Conservation (phyloP, 2,113 vertebrate species). For the Tyto alba region DNA sequence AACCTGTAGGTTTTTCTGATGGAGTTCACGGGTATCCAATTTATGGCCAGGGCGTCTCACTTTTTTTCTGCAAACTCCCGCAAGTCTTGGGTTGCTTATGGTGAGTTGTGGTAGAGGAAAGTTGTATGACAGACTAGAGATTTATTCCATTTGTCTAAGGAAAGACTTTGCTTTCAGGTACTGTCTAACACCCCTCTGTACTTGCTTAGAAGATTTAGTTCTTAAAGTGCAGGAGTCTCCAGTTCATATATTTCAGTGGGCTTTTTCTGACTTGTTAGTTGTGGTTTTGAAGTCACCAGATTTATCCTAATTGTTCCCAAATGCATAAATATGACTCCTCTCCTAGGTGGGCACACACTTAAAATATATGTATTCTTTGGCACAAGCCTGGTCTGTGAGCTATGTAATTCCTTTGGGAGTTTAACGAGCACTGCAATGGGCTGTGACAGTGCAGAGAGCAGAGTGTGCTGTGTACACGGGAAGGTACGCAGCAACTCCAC, state of each 20-base stretch:
- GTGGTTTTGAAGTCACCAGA: not conserved
- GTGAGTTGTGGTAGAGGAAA: not conserved
- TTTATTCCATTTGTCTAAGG: not conserved
- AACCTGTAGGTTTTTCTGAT: not conserved
- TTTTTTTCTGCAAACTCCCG: too few relatives aligned
- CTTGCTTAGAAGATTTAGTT: not conserved
- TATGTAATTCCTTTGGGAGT: not conserved
- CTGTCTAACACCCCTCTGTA: accelerated
- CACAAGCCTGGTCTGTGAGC: not conserved
- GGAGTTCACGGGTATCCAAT: accelerated
- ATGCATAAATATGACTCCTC: accelerated
- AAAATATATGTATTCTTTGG: accelerated
- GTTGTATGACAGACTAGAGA: accelerated
- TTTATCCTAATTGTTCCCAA: not conserved
- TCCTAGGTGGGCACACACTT: accelerated
- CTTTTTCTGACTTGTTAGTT: not conserved
- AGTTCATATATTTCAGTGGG: accelerated
- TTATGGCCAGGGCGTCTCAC: accelerated
- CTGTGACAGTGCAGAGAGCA: not conserved
- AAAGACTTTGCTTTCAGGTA: not conserved
- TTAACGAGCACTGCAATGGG: accelerated
- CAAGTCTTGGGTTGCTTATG: too few relatives aligned
- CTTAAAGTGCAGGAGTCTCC: accelerated
- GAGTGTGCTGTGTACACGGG: accelerated
- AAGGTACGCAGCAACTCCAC: not conserved